phyloP scores from a whole-genome alignment of 2,113 vertebrate species.

The Megaptera novaeangliae region DNA sequence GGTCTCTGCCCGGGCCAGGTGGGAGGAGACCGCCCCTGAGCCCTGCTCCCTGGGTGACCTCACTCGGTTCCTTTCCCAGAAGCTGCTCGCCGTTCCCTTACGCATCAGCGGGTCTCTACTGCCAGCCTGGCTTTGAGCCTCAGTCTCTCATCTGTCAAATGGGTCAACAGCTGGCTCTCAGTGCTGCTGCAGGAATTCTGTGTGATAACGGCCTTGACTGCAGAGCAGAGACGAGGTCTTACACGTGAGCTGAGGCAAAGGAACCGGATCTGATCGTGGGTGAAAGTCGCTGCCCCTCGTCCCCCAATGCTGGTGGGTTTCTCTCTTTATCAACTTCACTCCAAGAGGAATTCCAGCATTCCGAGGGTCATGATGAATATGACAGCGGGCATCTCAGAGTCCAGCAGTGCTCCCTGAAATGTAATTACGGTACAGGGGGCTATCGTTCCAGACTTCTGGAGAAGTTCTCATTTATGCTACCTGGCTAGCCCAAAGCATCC shows the following conservation, averaged over 20 bases:
- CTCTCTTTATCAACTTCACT: accelerated
- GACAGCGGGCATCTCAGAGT: accelerated
- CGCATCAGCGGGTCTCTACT: accelerated
- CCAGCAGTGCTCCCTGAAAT: accelerated
- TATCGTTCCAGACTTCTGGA: not conserved
- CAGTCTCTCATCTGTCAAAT: not conserved
- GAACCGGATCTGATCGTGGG: accelerated
- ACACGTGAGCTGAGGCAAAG: accelerated
- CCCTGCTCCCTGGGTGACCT: not conserved
- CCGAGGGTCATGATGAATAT: accelerated
- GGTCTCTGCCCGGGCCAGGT: accelerated
- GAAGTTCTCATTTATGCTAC: accelerated
- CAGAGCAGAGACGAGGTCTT: not conserved
- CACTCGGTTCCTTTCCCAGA: not conserved
- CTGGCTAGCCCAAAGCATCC: accelerated
- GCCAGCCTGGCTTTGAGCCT: not conserved
- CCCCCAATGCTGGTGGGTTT: accelerated
- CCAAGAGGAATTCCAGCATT: not conserved
- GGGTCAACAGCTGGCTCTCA: not conserved
- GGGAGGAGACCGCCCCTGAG: too few species aligned
- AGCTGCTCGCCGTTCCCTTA: accelerated
- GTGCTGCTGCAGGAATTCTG: accelerated
- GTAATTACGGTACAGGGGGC: accelerated
- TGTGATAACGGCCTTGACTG: accelerated
- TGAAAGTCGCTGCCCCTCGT: accelerated